Base-by-base conservation (phyloP, 2,113 vertebrate genomes). In the Gymnogyps californianus region DNA sequence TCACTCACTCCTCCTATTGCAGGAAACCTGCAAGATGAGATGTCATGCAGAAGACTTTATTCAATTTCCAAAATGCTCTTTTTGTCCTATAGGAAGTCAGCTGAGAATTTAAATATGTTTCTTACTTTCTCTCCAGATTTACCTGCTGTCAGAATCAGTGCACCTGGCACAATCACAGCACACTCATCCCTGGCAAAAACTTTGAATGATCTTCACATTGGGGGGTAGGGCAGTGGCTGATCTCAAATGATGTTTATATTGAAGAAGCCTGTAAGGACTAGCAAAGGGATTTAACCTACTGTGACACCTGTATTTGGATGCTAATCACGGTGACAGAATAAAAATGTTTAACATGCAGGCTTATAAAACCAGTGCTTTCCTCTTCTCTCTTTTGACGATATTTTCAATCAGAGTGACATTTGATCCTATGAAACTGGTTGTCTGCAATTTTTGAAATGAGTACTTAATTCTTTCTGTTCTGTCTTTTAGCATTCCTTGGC, bases 121-220 rank as follows among this genome's bases (percentile, higher is more conserved):
- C 31, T 86, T 69, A 2, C 34, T 87, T 79, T 75, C 29, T 82
- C 38, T 83, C 38, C 47, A 79, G 24, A 25, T 65, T 75, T 46
- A 72, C 22, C 25, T 69, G 26, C 62, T 75, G 29, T 71, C 28
- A 75, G 61, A 77, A 64, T 59, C 46, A 75, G 58, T 46, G 32
- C 44, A 52, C 28, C n/a, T 58, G 62, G 36, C 42, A 46, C 16
- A 82, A 42, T n/a, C n/a, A 32, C 3, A 16, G 38, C 55, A 49
- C 65, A 18, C 5, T 49, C 29, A 76, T 31, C 44, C 24, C 14
- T 17, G 17, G 40, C 26, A 65, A 85, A 93, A 62, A 11, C 14
- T 69, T 38, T 0, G 0, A 36, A n/a, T 46, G 25, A 32, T n/a
- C 26, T 42, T 80, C 49, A 40, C 10, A 3, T 38, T 7, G 4